A percentile compares a stretch with the other conserved stretches of the same genome.
Evolutionary conservation across 2,113 vertebrate genomes (phyloP).

Genomic region (Paratilapia polleni): DNA sequence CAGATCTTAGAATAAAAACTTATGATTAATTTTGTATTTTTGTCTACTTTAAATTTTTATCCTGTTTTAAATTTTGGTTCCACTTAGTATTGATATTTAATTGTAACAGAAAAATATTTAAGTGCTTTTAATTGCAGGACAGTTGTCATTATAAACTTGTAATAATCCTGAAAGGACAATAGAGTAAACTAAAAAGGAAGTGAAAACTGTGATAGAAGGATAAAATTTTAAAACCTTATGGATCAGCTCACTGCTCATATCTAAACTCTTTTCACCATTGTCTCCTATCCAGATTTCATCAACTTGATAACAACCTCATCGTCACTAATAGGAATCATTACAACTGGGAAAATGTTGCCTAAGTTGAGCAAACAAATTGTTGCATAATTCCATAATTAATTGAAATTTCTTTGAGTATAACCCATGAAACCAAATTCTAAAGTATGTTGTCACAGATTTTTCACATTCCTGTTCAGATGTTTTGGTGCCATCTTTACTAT

Average conservation of each 20-base stretch:
- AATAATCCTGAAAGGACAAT: background rate
- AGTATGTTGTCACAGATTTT: too few species aligned
- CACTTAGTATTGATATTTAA: background rate
- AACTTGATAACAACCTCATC: background rate
- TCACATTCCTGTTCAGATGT: too few species aligned
- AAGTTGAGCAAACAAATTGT: background rate
- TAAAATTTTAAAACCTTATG: background rate
- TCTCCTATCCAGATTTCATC: background rate
- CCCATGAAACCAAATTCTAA: background rate
- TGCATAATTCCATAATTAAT: background rate
- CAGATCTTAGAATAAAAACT: background rate
- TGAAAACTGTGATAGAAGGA: rapidly evolving
- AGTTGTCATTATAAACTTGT: background rate
- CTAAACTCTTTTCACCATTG: background rate
- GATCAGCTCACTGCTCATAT: background rate
- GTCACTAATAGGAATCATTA: too few species aligned
- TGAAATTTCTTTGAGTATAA: background rate
- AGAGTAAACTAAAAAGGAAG: background rate
- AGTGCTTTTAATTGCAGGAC: background rate
- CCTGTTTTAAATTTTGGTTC: background rate
- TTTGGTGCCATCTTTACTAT: too few species aligned
- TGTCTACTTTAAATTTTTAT: background rate
- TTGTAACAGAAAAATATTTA: background rate
- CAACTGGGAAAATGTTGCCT: too few species aligned
- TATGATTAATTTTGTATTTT: background rate